These are phyloP conservation scores for Orgyia antiqua DNA, from an alignment of 2,888 invertebrate genomes.

Conservation along the genomic window DNA sequence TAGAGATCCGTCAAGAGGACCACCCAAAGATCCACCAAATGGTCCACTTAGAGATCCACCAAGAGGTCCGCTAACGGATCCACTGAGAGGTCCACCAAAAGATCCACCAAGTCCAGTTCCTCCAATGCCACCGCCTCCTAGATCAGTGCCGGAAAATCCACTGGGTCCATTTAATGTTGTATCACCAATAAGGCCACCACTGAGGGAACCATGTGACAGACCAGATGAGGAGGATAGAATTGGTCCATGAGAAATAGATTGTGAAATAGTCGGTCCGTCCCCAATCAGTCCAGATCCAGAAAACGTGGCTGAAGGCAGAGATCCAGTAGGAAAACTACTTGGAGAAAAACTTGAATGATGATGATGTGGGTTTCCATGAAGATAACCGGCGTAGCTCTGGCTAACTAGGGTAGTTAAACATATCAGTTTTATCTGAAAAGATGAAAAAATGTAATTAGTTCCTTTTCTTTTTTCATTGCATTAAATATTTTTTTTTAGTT, in stretches of 20 bases:
- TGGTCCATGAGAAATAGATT: slow-evolving; percentile 7
- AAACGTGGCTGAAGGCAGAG: slow-evolving; percentile 59
- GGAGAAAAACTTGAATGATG: slow-evolving; percentile 57
- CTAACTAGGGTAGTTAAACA: slow-evolving; percentile 64
- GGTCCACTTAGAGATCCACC: slow-evolving; percentile 1
- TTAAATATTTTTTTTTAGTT: too few species aligned
- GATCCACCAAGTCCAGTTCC: neutral
- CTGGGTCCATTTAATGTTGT: slow-evolving; percentile 1
- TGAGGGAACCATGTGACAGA: neutral
- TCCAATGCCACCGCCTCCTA: neutral
- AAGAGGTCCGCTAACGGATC: neutral
- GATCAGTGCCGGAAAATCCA: neutral
- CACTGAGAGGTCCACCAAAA: neutral
- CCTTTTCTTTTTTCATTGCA: too few species aligned
- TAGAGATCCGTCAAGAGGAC: neutral
- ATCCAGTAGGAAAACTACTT: slow-evolving; percentile 63
- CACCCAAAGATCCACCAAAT: neutral
- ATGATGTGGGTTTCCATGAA: slow-evolving; percentile 46
- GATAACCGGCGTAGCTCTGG: slow-evolving; percentile 52
- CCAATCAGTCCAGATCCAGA: slow-evolving; percentile 35
- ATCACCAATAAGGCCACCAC: slow-evolving; percentile 2
- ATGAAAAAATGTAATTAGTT: slow-evolving; percentile 19
- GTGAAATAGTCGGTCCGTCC: slow-evolving; percentile 10
- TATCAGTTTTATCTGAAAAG: slow-evolving; percentile 61
- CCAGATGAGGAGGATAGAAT: slow-evolving; percentile 1